These are phyloP conservation scores for Mesocentrotus franciscanus DNA, from an alignment of 53 echinoderm and acorn worm species.

Conservation along the genomic window DNA sequence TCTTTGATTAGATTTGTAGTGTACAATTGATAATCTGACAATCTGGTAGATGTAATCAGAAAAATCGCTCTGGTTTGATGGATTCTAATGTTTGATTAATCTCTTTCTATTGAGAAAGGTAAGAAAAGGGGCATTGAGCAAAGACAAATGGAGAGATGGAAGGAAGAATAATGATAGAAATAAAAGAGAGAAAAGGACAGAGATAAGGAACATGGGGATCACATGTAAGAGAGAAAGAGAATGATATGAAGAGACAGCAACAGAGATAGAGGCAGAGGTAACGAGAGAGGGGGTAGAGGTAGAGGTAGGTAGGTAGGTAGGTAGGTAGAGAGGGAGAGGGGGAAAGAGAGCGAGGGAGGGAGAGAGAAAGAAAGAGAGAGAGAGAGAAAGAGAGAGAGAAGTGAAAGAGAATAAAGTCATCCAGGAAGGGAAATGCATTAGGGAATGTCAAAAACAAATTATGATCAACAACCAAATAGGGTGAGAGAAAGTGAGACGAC, in stretches of 20 bases:
- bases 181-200: not conserved
- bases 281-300: not conserved
- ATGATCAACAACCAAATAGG: not conserved
- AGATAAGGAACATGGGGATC: not conserved
- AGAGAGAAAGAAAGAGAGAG: not conserved
- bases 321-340: too few relatives aligned
- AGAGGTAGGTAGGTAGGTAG: too few relatives aligned
- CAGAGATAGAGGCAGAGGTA: not conserved
- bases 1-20: not conserved
- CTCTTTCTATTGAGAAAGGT: not conserved
- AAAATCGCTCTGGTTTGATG: not conserved
- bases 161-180: not conserved
- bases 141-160: not conserved
- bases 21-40: not conserved
- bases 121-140: not conserved
- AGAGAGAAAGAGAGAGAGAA: not conserved
- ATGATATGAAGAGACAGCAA: not conserved
- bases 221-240: not conserved
- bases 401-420: not conserved
- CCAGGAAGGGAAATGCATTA: not conserved
- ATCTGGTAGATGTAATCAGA: not conserved
- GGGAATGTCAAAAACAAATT: slow-evolving; percentile 15
- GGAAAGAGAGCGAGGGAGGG: too few relatives aligned
- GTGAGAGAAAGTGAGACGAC: not conserved
- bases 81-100: not conserved